A percentile compares a stretch with the other conserved stretches of the same genome.
phyloP scores from a whole-genome alignment of 1,140 invertebrate genomes.

The Leptoteleia sp. region DNA sequence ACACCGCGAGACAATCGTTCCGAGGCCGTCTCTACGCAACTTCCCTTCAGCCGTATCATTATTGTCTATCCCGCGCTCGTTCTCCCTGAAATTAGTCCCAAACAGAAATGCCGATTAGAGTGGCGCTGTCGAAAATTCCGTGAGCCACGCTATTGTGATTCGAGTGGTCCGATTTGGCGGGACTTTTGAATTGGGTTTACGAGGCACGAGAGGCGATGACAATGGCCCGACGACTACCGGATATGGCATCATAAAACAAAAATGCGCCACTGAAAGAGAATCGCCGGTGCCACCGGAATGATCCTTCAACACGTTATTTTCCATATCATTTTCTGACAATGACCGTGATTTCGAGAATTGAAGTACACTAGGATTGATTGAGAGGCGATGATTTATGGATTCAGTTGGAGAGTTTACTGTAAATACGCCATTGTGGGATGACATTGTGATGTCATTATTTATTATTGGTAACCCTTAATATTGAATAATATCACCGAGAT shows the following conservation, averaged over 20 bases:
- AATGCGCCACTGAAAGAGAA: slow-evolving; percentile 19
- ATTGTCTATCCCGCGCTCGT: slow-evolving; percentile 34
- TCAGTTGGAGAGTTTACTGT: too few relatives aligned
- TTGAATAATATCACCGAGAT: too few relatives aligned
- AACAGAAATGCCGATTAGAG: slow-evolving; percentile 23
- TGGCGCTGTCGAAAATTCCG: slow-evolving; percentile 26
- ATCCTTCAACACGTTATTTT: slow-evolving; percentile 11
- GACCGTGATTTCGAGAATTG: neutral
- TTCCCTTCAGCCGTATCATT: slow-evolving; percentile 33
- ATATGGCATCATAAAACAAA: slow-evolving; percentile 44
- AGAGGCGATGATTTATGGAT: too few relatives aligned
- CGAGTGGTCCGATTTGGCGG: slow-evolving; percentile 3
- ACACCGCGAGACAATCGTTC: slow-evolving; percentile 31
- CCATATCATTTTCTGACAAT: neutral
- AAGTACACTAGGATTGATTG: neutral
- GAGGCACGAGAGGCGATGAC: slow-evolving; percentile 7
- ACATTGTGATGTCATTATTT: too few relatives aligned
- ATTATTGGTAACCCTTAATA: too few relatives aligned
- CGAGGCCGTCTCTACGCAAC: slow-evolving; percentile 28
- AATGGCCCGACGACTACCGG: slow-evolving; percentile 32
- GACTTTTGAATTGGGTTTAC: slow-evolving; percentile 3
- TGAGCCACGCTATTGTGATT: neutral
- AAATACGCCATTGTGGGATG: too few relatives aligned
- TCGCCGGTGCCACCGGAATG: neutral
- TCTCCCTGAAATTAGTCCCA: slow-evolving; percentile 36